Evolutionary conservation across 2,888 invertebrate species (phyloP).

Genomic region (Imbricaverruca yamaguchii): DNA sequence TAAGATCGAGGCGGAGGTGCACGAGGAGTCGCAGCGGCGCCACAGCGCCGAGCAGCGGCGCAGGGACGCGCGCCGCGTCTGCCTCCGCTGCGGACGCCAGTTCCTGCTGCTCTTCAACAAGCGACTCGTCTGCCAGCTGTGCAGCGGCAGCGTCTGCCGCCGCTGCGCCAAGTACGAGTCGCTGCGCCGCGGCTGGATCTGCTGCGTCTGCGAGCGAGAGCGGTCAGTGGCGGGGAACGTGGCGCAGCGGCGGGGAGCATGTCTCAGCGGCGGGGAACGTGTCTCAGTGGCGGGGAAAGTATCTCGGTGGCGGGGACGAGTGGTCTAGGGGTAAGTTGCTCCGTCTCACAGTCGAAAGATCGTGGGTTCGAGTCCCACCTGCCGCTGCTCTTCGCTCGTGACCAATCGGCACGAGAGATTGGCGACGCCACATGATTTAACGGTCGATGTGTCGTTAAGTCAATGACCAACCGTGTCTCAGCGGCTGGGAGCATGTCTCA

Average conservation of each 20-base stretch:
- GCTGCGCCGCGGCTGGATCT: background rate
- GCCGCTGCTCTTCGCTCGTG: too few relatives aligned
- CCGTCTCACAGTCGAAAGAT: too few relatives aligned
- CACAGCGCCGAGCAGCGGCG: background rate
- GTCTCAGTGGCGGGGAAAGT: too few relatives aligned
- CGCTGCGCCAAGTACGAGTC: background rate
- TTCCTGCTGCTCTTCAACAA: background rate
- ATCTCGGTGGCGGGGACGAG: background rate
- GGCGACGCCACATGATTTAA: too few relatives aligned
- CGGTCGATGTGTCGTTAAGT: too few relatives aligned
- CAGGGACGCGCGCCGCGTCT: background rate
- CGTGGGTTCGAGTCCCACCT: too few relatives aligned
- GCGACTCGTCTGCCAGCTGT: conserved; percentile 3
- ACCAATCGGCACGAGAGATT: too few relatives aligned
- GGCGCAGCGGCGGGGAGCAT: too few relatives aligned
- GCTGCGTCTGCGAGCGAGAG: background rate
- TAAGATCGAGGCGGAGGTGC: conserved; percentile 19
- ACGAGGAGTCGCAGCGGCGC: background rate
- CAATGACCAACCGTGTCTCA: background rate
- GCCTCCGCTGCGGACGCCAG: background rate
- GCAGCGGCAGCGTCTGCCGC: background rate
- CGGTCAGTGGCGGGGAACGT: background rate
- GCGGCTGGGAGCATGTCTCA: too few relatives aligned
- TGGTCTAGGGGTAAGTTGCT: too few relatives aligned
- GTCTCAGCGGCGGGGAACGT: too few relatives aligned